Conservation (phyloP, 2,797 vertebrate species). For the Hyperoplus immaculatus region DNA sequence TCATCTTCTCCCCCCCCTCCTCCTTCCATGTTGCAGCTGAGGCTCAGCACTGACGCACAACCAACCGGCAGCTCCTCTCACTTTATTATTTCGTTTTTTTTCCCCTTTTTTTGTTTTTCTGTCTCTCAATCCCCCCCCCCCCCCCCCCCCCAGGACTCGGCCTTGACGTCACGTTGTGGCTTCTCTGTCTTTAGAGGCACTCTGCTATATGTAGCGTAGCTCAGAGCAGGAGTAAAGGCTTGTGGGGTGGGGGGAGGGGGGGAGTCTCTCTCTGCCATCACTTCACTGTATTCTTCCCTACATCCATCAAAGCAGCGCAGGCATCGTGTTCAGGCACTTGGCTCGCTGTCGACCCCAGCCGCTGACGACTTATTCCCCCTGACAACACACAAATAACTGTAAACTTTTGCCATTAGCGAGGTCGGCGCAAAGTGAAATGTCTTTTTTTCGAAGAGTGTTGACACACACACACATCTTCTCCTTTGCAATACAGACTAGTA, state of each 20-base stretch:
- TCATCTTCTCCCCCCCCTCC: constrained; percentile 28
- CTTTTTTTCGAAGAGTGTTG: constrained; percentile 46
- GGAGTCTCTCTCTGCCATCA: constrained; percentile 46
- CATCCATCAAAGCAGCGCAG: constrained; percentile 73
- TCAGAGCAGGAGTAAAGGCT: constrained; percentile 27
- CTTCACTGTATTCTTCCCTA: constrained; percentile 64
- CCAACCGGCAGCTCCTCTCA: constrained; percentile 61
- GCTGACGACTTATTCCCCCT: constrained; percentile 65
- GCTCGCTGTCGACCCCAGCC: constrained; percentile 64
- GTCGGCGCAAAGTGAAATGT: constrained; percentile 69
- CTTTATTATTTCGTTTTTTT: constrained; percentile 46
- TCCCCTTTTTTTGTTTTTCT: constrained; percentile 34
- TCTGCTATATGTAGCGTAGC: constrained; percentile 40
- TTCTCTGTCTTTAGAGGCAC: constrained; percentile 55
- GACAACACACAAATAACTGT: constrained; percentile 78
- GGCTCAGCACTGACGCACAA: constrained; percentile 64
- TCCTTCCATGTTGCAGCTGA: constrained; percentile 57
- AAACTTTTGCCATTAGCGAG: constrained; percentile 76
- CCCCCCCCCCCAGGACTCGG: constrained; percentile 14
- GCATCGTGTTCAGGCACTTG: constrained; percentile 52
- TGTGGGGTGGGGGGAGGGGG: not conserved
- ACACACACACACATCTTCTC: constrained; percentile 51
- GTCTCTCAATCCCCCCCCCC: not conserved
- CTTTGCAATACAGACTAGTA: constrained; percentile 7
- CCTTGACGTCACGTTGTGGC: constrained; percentile 57